phyloP scores from a whole-genome alignment of 2,888 invertebrate species.

The Scaeva pyrastri region DNA sequence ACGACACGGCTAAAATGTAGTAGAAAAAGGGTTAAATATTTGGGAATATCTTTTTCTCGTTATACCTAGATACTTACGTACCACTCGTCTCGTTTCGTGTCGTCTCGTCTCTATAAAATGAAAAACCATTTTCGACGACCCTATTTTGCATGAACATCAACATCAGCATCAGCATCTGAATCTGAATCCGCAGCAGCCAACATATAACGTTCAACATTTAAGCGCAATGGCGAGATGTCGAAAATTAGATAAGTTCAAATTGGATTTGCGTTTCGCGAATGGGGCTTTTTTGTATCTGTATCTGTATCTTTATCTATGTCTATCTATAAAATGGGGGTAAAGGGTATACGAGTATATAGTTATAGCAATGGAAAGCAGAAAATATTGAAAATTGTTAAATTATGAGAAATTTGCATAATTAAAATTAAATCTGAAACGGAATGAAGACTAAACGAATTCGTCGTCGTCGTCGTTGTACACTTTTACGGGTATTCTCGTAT shows the following conservation, averaged over 20 bases:
- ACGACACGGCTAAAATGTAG: conserved; percentile 6
- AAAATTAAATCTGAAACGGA: conserved; percentile 72
- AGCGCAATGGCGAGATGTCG: conserved; percentile 78
- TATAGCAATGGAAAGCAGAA: conserved; percentile 48
- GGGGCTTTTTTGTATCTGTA: conserved; percentile 7
- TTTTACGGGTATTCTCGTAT: conserved; percentile 21
- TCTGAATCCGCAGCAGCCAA: background rate
- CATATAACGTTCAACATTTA: conserved; percentile 4
- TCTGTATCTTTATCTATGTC: background rate
- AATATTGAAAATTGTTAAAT: conserved; percentile 77
- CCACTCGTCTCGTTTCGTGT: too few relatives aligned
- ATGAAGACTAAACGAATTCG: conserved; percentile 53
- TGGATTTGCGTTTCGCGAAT: conserved; percentile 79
- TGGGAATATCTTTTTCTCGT: conserved; percentile 25
- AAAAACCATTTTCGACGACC: conserved; percentile 28
- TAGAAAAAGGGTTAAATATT: conserved; percentile 63
- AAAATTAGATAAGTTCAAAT: conserved; percentile 83
- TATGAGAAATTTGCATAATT: conserved; percentile 76
- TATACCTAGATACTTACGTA: conserved; percentile 1
- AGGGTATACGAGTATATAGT: background rate
- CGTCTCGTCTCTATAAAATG: conserved; percentile 6
- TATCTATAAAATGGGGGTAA: background rate
- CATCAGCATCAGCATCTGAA: background rate
- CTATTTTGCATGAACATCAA: conserved; percentile 46
- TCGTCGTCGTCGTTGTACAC: conserved; percentile 1